Base-by-base conservation (phyloP, 1,140 invertebrate genomes). In the Tetranychus urticae region DNA sequence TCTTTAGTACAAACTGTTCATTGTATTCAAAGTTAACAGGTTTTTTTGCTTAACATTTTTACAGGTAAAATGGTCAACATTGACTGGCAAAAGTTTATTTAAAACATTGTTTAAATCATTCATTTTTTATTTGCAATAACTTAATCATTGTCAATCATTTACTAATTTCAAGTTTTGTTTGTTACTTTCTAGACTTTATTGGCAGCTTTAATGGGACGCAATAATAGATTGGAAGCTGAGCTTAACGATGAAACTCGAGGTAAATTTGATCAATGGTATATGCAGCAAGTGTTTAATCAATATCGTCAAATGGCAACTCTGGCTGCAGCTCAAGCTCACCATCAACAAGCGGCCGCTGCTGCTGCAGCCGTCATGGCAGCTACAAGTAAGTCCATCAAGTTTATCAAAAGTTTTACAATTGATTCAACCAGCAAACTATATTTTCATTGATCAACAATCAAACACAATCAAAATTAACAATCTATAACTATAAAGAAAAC, bases 281-380 rank as follows among this genome's bases (percentile, higher is more conserved):
- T 69, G 34, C 71, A 72, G 59, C 70, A 74, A 61, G 59, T 71
- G 58, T 67, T 67, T 35, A 67, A 70, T 45, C 66, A 67, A 45
- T 66, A 65, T 54, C 58, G 65, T 31, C 68, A 67, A 39, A 55
- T 66, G 23, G 62, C 63, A n/a, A 13, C 35, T 66, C 71, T 61
- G 65, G 71, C 69, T 68, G 75, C 69, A 65, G 78, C 71, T 71
- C 69, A 68, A 62, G 77, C 68, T 66, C 77, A 72, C 31, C 77
- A 79, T 58, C 79, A 77, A 37, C 74, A 77, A 59, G 63, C 76
- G 76, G 66, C 75, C 78, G 61, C 76, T 69, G 48, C 71, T 72
- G 46, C 78, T 73, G 64, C 78, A 71, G 1, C 68, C 74, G 60
- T 58, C 3, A 50, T 36, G 52, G 45, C 60, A 63, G 47, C 63